Base-by-base conservation (phyloP, 1,140 invertebrate genomes). In the Scylla paramamosain region DNA sequence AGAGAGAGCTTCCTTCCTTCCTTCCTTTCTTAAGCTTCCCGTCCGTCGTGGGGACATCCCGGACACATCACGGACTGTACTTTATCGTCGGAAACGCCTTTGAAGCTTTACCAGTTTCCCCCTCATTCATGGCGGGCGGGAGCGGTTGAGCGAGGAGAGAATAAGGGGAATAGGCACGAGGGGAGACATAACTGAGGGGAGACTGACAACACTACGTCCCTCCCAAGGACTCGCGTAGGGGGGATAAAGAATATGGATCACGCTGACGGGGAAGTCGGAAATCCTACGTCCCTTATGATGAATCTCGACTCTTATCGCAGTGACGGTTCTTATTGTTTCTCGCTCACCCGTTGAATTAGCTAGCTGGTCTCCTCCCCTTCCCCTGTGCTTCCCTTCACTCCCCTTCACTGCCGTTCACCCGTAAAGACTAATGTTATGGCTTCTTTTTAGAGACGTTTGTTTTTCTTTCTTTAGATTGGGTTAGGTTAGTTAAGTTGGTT, bases 301-400 rank as follows among this genome's bases (percentile, higher is more conserved):
- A 77, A 77, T 77, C 52, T 91, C 52, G 32, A 39, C 90, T n/a
- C 32, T 77, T 16, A 8, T 77, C 8, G 90, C 31, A 16, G 25
- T 91, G 52, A 91, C 32, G 52, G 14, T 20, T 91, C 29, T 25
- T 52, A 91, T 39, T 91, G 59, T 91, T 77, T 91, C 67, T 4
- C 90, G 10, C 29, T 32, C 90, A 91, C 46, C 29, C 16, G 28
- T 32, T 32, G 90, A 91, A 91, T 91, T 67, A 91, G 59, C 59
- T 39, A 59, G 25, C 48, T 45, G 12, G n/a, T 48, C 48, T 32
- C 84, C 25, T 45, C 45, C 48, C 88, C 48, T n/a, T 8, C 28
- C 25, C 88, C 48, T 39, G 3, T 88, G 1, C 28, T 48, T 46
- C n/a, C 39, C 84, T 39, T 87, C 84, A 4, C 29, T 46, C 84